Base-by-base conservation (phyloP, 2,888 invertebrate genomes). In the Rugalucina vietnamica region DNA sequence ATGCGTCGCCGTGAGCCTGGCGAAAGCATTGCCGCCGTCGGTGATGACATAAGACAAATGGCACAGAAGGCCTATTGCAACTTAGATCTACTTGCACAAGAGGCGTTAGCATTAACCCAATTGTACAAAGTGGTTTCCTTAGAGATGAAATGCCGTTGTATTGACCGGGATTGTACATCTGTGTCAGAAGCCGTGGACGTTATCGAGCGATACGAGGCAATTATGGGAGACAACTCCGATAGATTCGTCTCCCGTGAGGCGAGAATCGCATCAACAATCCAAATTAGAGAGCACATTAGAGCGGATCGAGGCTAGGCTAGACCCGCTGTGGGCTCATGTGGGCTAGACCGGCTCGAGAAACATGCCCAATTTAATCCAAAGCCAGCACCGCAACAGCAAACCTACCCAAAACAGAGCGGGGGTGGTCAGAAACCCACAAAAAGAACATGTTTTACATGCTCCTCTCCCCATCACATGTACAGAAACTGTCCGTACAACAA, bases 71-170 rank as follows among this genome's bases (percentile, higher is more conserved):
- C 82, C 0, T 79, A 78, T 27, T 21, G 60, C 54, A 75, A 78
- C 27, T 21, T 82, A 39, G 79, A 60, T 37, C 34, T 14, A 8
- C 1, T 27, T 10, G 79, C 82, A 27, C 74, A 79, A 79, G 82
- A 82, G 37, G 71, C 74, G 0, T 54, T 82, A 49, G 78, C 79
- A 8, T 32, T 82, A 5, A 82, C 78, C 49, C 69, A 82, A 32
- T 43, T 78, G 29, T 79, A 77, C 27, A 76, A 81, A 54, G 60
- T 57, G 18, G 43, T 71, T 8, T 69, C 72, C 0, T 12, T 57
- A 43, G 81, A 81, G 32, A 76, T 81, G 81, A 81, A 77, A 69
- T 81, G 77, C 39, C 71, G 77, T 8, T 81, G 77, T 43, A 65
- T 77, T 36, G 72, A 76, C 29, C 57, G 54, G 32, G 75, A 76